Evolutionary conservation across 2,113 vertebrate genomes (phyloP).

Genomic region (Sinosuthora webbiana): DNA sequence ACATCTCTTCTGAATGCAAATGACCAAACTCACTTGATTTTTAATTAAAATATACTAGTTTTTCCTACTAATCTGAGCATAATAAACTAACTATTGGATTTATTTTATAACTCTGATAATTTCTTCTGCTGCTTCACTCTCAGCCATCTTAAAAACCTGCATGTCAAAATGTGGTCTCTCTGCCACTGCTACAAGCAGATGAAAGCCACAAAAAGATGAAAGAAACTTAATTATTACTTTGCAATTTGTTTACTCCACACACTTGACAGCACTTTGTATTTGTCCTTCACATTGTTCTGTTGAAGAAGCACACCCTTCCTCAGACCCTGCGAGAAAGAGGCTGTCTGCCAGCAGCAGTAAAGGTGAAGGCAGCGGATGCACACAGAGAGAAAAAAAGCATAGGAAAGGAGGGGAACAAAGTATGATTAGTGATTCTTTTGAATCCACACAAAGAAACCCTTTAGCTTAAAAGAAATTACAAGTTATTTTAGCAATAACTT

Average conservation of each 20-base stretch:
- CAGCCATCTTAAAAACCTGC: background rate
- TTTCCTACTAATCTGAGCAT: background rate
- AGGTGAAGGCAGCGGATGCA: constrained; percentile 19
- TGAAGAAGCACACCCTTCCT: constrained; percentile 62
- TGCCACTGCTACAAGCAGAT: background rate
- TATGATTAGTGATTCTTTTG: background rate
- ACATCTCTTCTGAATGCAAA: background rate
- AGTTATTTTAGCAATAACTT: background rate
- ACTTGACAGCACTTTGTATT: constrained; percentile 44
- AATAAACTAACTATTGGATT: background rate
- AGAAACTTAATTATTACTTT: constrained; percentile 32
- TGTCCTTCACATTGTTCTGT: constrained; percentile 45
- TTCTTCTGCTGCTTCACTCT: background rate
- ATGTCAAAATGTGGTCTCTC: background rate
- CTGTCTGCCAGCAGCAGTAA: constrained; percentile 49
- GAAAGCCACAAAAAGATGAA: constrained; percentile 52
- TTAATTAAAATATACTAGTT: background rate
- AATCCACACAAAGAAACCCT: background rate
- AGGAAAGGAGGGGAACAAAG: constrained; percentile 35
- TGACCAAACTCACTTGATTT: background rate
- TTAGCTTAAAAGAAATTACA: background rate
- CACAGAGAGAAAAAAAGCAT: background rate
- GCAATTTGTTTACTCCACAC: constrained; percentile 40
- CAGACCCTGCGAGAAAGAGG: background rate
- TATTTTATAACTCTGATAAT: background rate